phyloP scores from a whole-genome alignment of 2,888 invertebrate species.

The Lottia scabra region DNA sequence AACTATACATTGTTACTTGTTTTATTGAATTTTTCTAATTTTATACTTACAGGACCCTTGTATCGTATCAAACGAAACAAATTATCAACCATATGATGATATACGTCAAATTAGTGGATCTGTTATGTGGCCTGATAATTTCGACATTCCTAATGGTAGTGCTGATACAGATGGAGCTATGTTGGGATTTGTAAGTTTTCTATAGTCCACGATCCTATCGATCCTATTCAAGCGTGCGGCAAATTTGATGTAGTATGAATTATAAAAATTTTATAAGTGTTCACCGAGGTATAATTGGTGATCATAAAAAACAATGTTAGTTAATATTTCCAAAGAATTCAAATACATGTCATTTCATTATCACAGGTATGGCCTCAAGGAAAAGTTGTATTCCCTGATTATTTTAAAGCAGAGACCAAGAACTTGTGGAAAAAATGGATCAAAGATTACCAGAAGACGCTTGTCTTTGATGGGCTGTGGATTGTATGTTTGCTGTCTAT shows the following conservation, averaged over 20 bases:
- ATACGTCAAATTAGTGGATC: conserved; percentile 51
- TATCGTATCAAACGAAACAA: conserved; percentile 47
- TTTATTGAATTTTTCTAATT: not conserved
- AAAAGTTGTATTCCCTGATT: conserved; percentile 62
- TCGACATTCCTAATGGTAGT: conserved; percentile 39
- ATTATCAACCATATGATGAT: conserved; percentile 57
- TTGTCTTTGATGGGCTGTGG: conserved; percentile 64
- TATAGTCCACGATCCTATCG: not conserved
- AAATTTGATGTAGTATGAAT: too few species aligned
- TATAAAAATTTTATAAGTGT: too few species aligned
- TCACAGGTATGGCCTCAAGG: conserved; percentile 62
- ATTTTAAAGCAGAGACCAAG: conserved; percentile 50
- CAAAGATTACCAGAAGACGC: conserved; percentile 37
- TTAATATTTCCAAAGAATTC: too few species aligned
- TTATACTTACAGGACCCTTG: conserved; percentile 55
- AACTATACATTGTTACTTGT: not conserved
- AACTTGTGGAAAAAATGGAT: conserved; percentile 56
- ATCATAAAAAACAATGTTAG: too few species aligned
- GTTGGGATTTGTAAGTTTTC: conserved; percentile 56
- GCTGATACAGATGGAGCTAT: conserved; percentile 44
- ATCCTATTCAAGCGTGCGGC: not conserved
- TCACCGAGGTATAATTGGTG: too few species aligned
- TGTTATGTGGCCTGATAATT: conserved; percentile 57
- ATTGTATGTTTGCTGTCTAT: conserved; percentile 51
- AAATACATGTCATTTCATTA: too few species aligned